These are phyloP conservation scores for Agriopis leucophaearia DNA, from an alignment of 2,888 invertebrate species.

Conservation along the genomic window DNA sequence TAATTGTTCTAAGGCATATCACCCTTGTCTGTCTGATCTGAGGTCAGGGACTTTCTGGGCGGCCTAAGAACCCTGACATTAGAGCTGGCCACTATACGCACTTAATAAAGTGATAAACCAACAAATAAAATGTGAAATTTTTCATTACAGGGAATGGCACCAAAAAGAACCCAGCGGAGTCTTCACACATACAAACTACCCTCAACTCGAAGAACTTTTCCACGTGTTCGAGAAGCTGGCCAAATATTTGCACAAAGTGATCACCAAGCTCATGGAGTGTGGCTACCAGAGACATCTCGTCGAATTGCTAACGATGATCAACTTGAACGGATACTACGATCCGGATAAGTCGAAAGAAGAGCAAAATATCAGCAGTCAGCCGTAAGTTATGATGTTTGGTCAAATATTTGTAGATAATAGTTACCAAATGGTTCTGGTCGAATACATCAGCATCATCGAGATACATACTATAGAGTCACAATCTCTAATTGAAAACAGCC, in stretches of 20 bases:
- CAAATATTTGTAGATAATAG: not conserved
- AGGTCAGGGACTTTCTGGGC: no score
- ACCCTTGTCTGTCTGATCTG: no score
- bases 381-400: conserved; percentile 25
- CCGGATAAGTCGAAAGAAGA: conserved; percentile 68
- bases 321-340: conserved; percentile 88
- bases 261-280: conserved; percentile 87
- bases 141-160: conserved; percentile 85
- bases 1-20: no score
- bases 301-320: conserved; percentile 88
- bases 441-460: not conserved
- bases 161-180: conserved; percentile 74
- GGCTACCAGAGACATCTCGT: conserved; percentile 89
- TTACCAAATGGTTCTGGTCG: not conserved
- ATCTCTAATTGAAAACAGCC: no score
- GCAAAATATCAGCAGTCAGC: conserved; percentile 56
- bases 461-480: no score
- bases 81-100: no score
- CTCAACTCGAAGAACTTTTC: conserved; percentile 85
- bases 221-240: conserved; percentile 87
- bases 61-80: no score
- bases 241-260: conserved; percentile 87
- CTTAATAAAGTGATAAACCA: no score
- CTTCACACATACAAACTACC: conserved; percentile 87
- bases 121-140: not conserved